These are phyloP conservation scores for Acrossocheilus fasciatus DNA, from an alignment of 2,797 vertebrate genomes.

Conservation along the genomic window DNA sequence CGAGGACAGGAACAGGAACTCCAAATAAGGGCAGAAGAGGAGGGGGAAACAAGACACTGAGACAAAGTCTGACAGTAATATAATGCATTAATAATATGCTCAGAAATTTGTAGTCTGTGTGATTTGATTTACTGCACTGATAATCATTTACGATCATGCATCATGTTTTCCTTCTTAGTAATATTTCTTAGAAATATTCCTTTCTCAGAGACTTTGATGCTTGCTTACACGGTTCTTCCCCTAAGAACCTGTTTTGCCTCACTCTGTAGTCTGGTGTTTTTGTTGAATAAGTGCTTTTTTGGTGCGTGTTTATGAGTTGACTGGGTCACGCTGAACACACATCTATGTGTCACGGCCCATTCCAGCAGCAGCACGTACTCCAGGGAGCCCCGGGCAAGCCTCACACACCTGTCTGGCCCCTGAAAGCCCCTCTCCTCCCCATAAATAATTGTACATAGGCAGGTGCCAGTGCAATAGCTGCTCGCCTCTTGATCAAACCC, in stretches of 20 bases:
- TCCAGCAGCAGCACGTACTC: constrained; percentile 69
- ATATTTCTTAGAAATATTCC: neutral
- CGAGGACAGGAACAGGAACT: too few relatives aligned
- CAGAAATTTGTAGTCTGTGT: neutral
- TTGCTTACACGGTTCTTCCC: neutral
- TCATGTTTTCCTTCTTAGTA: neutral
- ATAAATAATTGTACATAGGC: constrained; percentile 74
- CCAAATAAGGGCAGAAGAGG: too few relatives aligned
- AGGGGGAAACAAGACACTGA: too few relatives aligned
- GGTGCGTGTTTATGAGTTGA: constrained; percentile 55
- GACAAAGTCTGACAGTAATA: too few relatives aligned
- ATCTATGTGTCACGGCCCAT: constrained; percentile 67
- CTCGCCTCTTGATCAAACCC: constrained; percentile 69
- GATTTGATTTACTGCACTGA: neutral
- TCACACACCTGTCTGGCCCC: constrained; percentile 68
- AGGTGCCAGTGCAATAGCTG: constrained; percentile 66
- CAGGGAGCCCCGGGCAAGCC: constrained; percentile 59
- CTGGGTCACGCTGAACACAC: constrained; percentile 54
- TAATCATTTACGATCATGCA: neutral
- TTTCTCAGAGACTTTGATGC: neutral
- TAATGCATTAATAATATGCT: neutral
- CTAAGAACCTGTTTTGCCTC: neutral
- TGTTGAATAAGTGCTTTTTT: constrained; percentile 68
- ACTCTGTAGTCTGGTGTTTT: constrained; percentile 9
- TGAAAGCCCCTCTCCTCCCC: constrained; percentile 65